These are phyloP conservation scores for Macrobrachium rosenbergii DNA, from an alignment of 1,140 invertebrate genomes.

Conservation along the genomic window DNA sequence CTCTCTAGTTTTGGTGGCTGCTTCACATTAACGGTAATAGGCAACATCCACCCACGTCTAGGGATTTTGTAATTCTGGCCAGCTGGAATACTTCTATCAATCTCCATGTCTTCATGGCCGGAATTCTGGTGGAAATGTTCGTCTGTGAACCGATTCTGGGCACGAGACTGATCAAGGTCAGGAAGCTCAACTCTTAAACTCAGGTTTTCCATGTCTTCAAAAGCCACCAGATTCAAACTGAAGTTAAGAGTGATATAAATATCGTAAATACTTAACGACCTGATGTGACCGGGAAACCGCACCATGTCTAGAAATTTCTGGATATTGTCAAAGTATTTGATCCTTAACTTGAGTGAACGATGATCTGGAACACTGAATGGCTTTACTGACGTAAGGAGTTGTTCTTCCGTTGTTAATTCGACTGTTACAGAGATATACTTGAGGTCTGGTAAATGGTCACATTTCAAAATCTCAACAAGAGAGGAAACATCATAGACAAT, in stretches of 20 bases:
- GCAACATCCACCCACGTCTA: background rate
- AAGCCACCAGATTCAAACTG: constrained; percentile 24
- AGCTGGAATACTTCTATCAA: background rate
- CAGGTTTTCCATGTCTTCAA: background rate
- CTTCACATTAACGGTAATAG: background rate
- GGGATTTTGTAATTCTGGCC: background rate
- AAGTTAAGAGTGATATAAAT: constrained; percentile 5
- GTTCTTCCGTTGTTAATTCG: background rate
- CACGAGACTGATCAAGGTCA: no score
- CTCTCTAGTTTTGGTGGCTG: constrained; percentile 25
- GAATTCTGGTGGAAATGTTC: background rate
- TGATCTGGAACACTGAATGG: background rate
- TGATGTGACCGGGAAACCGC: background rate
- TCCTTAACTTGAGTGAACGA: background rate
- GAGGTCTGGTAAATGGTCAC: background rate
- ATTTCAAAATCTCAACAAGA: background rate
- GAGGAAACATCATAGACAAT: constrained; percentile 28
- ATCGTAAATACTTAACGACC: constrained; percentile 25
- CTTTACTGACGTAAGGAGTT: background rate
- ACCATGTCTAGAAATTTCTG: constrained; percentile 7
- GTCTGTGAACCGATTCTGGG: no score
- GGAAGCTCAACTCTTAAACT: background rate
- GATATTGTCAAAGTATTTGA: constrained; percentile 34
- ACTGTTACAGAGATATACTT: constrained; percentile 9
- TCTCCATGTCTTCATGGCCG: background rate